Evolutionary conservation across 2,113 vertebrate species (phyloP).

Genomic region (Crocuta crocuta): DNA sequence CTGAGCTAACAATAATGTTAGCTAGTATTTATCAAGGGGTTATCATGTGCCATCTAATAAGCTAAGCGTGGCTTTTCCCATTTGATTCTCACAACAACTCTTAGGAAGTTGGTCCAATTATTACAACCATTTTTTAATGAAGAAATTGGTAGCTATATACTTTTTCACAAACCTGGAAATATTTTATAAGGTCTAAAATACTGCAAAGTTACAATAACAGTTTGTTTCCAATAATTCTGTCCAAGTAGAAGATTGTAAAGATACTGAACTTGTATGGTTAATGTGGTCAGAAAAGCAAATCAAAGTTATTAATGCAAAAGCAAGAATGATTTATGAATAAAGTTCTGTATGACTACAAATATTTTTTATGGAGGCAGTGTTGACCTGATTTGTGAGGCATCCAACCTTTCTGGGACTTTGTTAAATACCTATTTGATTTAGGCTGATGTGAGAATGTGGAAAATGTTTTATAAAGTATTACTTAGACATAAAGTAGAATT

Average conservation of each 20-base stretch:
- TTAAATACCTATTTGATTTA: conserved; percentile 1
- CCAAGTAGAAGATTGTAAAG: neutral
- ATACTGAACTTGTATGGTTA: neutral
- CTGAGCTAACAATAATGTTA: neutral
- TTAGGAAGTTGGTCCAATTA: neutral
- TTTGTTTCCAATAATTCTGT: conserved; percentile 2
- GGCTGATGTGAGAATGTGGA: neutral
- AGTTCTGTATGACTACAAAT: neutral
- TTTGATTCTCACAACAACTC: neutral
- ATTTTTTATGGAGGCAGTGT: neutral
- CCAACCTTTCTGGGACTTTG: neutral
- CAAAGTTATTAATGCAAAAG: conserved; percentile 40
- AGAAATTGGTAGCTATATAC: neutral
- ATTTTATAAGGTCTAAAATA: neutral
- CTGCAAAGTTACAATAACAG: neutral
- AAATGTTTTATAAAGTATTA: neutral
- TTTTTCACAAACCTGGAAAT: neutral
- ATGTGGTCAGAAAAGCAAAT: neutral
- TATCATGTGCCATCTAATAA: neutral
- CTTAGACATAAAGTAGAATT: neutral
- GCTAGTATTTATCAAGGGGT: neutral
- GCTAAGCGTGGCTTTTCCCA: neutral
- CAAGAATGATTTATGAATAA: neutral
- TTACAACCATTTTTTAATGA: neutral
- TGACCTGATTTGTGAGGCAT: neutral